A percentile compares a stretch with the other conserved stretches of the same genome.
Evolutionary conservation across 2,797 vertebrate genomes (phyloP).

Genomic region (Anabas testudineus): DNA sequence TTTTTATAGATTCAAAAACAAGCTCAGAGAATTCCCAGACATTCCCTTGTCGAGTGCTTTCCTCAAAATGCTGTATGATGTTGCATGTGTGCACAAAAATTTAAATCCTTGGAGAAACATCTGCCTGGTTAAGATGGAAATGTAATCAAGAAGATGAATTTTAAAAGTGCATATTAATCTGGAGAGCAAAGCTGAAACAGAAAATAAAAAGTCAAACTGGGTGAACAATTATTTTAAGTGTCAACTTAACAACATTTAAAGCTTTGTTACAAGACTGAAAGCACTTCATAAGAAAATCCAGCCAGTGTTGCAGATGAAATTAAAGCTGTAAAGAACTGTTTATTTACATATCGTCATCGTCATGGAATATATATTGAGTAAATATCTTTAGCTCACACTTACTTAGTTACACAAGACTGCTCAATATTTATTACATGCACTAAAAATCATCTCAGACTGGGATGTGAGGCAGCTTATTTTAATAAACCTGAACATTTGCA

Average conservation of each 20-base stretch:
- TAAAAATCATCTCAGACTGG: slow-evolving; percentile 12
- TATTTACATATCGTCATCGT: no score
- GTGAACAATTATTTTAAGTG: neutral
- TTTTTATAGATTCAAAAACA: slow-evolving; percentile 22
- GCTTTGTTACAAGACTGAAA: neutral
- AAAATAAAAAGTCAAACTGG: neutral
- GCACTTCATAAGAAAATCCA: neutral
- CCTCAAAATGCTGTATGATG: neutral
- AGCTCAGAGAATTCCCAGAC: neutral
- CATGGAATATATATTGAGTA: neutral
- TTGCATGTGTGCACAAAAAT: neutral
- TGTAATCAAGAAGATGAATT: slow-evolving; percentile 30
- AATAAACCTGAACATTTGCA: slow-evolving; percentile 68
- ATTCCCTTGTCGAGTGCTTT: neutral
- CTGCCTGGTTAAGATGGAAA: slow-evolving; percentile 3
- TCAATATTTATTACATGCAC: slow-evolving; percentile 39
- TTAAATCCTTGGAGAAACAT: no score
- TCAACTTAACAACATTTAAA: no score
- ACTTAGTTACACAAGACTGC: slow-evolving; percentile 17
- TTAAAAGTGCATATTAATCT: slow-evolving; percentile 17
- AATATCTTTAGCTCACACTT: slow-evolving; percentile 2
- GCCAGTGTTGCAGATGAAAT: no score
- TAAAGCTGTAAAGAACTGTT: neutral
- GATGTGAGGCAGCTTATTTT: slow-evolving; percentile 40
- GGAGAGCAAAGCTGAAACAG: neutral